Evolutionary conservation across 1,140 invertebrate genomes (phyloP).

Genomic region (Drosophila quadrilineata): DNA sequence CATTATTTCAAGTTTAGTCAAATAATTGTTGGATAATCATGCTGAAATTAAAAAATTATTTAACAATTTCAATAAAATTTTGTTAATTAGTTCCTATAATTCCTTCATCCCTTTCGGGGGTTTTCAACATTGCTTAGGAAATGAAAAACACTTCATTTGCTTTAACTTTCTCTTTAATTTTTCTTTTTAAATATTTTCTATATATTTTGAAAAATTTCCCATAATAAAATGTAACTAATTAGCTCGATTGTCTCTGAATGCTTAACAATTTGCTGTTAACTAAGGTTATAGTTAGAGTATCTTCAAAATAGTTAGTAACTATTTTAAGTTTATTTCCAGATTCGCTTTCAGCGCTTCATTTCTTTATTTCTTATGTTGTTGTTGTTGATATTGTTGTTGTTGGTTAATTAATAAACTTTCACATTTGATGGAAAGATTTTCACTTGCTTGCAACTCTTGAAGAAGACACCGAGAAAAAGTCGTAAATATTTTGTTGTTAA

Average conservation of each 20-base stretch:
- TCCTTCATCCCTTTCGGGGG: too few species aligned
- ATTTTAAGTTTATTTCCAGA: background rate
- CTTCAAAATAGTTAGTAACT: too few species aligned
- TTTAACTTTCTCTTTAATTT: background rate
- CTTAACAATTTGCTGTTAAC: background rate
- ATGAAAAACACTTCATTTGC: too few species aligned
- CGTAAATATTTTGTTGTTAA: slow-evolving; percentile 16
- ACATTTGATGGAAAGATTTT: slow-evolving; percentile 65
- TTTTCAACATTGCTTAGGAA: too few species aligned
- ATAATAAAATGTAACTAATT: too few species aligned
- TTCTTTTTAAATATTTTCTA: background rate
- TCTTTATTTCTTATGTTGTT: slow-evolving; percentile 14
- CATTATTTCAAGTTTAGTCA: background rate
- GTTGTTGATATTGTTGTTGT: slow-evolving; percentile 19
- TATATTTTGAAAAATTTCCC: background rate
- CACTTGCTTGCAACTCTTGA: slow-evolving; percentile 54
- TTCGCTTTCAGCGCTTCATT: slow-evolving; percentile 8
- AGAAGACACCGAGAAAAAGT: slow-evolving; percentile 18
- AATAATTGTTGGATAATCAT: too few species aligned
- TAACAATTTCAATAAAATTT: too few species aligned
- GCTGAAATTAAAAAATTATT: too few species aligned
- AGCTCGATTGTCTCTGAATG: too few species aligned
- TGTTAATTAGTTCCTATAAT: too few species aligned
- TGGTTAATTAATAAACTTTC: slow-evolving; percentile 78
- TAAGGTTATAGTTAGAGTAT: background rate